Percentiles rank a stretch among this genome's conserved stretches.
Evolutionary conservation across 2,888 invertebrate genomes (phyloP).

Genomic region (Lacanobia wlatinum): DNA sequence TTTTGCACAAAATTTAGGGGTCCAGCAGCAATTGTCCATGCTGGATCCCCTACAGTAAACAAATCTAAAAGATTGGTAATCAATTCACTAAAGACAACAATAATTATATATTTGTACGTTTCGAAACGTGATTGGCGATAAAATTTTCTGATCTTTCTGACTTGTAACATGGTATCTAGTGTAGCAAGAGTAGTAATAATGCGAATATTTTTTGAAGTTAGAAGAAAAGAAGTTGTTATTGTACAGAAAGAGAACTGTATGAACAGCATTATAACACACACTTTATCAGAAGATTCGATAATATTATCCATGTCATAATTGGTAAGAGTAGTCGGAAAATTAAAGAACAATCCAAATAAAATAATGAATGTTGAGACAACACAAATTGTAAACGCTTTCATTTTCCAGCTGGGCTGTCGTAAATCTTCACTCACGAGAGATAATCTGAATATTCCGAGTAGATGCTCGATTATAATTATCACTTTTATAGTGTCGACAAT

Average conservation of each 20-base stretch:
- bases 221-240: slow-evolving; percentile 6
- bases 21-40: slow-evolving; percentile 7
- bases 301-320: neutral
- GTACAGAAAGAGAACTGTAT: slow-evolving; percentile 18
- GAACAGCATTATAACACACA: slow-evolving; percentile 12
- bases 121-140: slow-evolving; percentile 15
- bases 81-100: slow-evolving; percentile 12
- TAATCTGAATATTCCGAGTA: slow-evolving; percentile 34
- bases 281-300: slow-evolving; percentile 3
- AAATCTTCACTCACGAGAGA: slow-evolving; percentile 2
- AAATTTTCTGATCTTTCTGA: slow-evolving; percentile 10
- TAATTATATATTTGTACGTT: slow-evolving; percentile 16
- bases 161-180: slow-evolving; percentile 21
- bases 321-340: neutral
- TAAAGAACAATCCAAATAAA: slow-evolving; percentile 16
- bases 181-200: slow-evolving; percentile 18
- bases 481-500: slow-evolving; percentile 13
- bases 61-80: slow-evolving; percentile 23
- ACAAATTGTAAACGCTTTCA: slow-evolving; percentile 24
- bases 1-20: slow-evolving; percentile 34
- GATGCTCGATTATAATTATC: slow-evolving; percentile 15
- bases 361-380: slow-evolving; percentile 8
- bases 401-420: slow-evolving; percentile 10
- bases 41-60: neutral
- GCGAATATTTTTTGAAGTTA: slow-evolving; percentile 4